Evolutionary conservation across 1,140 invertebrate species (phyloP).

Genomic region (Drosophila santomea): DNA sequence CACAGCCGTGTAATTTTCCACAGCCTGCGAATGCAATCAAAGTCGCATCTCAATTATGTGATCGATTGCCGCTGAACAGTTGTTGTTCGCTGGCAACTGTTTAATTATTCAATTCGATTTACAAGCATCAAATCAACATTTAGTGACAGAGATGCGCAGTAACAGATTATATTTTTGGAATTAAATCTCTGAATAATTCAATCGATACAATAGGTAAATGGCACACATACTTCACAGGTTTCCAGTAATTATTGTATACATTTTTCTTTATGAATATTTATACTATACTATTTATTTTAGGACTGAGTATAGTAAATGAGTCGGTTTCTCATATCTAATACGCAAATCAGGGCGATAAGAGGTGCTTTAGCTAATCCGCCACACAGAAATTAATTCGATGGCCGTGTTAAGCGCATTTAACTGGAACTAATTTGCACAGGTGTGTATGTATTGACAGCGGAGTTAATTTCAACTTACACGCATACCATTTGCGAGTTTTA

Average conservation of each 20-base stretch:
- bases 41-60: slow-evolving; percentile 41
- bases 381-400: slow-evolving; percentile 58
- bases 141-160: slow-evolving; percentile 1
- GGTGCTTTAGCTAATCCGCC: slow-evolving; percentile 46
- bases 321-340: not conserved
- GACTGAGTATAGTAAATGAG: too few species aligned
- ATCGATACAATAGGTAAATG: too few species aligned
- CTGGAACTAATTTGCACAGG: slow-evolving; percentile 58
- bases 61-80: slow-evolving; percentile 30
- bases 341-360: not conserved
- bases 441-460: slow-evolving; percentile 3
- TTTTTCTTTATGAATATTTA: too few species aligned
- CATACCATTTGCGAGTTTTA: not conserved
- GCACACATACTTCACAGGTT: too few species aligned
- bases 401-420: slow-evolving; percentile 60
- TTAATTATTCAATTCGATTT: slow-evolving; percentile 38
- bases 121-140: slow-evolving; percentile 20
- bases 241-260: too few species aligned
- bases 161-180: not conserved
- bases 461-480: slow-evolving; percentile 11
- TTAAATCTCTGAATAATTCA: not conserved
- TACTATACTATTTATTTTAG: too few species aligned
- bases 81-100: slow-evolving; percentile 6
- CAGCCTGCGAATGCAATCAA: slow-evolving; percentile 22
- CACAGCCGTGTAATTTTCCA: slow-evolving; percentile 6